Percentiles rank a stretch among this genome's conserved stretches.
Evolutionary conservation across 2,797 vertebrate genomes (phyloP).

Genomic region (Iguana delicatissima): DNA sequence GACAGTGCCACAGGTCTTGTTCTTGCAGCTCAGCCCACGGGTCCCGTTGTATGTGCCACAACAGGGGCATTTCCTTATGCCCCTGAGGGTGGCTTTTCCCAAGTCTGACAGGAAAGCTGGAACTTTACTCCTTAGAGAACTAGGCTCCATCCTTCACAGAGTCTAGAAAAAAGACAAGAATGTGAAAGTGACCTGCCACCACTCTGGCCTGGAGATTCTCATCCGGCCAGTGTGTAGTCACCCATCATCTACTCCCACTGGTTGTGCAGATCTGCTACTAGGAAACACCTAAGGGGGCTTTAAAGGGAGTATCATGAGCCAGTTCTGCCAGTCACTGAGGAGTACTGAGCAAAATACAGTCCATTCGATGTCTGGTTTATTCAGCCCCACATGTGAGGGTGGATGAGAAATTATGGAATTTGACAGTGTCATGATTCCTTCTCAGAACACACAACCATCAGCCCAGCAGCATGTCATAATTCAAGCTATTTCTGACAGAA

Average conservation of each 20-base stretch:
- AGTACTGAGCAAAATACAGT: neutral
- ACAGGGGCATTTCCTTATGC: conserved; percentile 91
- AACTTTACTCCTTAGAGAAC: conserved; percentile 80
- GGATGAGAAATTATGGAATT: neutral
- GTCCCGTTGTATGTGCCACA: conserved; percentile 95
- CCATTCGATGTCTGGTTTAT: neutral
- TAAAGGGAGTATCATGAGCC: neutral
- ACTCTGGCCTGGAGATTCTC: no score
- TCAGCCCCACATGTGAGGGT: neutral
- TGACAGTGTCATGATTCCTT: neutral
- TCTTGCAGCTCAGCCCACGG: conserved; percentile 94
- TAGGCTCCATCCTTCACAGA: conserved; percentile 76
- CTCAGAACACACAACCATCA: conserved; percentile 24
- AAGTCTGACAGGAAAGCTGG: conserved; percentile 91
- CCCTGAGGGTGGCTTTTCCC: conserved; percentile 91
- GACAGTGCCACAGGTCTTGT: conserved; percentile 90
- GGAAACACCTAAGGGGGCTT: no score
- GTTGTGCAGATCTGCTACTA: no score
- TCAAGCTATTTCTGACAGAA: conserved; percentile 54
- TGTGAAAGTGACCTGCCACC: no score
- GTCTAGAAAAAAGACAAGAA: conserved; percentile 50
- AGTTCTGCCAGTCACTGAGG: accelerated
- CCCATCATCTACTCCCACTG: no score
- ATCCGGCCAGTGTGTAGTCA: no score
- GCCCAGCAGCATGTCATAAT: conserved; percentile 52